Evolutionary conservation across 2,797 vertebrate species (phyloP), one percentile per base, ranked within the genome.

Genomic region (Echeneis naucrates): DNA sequence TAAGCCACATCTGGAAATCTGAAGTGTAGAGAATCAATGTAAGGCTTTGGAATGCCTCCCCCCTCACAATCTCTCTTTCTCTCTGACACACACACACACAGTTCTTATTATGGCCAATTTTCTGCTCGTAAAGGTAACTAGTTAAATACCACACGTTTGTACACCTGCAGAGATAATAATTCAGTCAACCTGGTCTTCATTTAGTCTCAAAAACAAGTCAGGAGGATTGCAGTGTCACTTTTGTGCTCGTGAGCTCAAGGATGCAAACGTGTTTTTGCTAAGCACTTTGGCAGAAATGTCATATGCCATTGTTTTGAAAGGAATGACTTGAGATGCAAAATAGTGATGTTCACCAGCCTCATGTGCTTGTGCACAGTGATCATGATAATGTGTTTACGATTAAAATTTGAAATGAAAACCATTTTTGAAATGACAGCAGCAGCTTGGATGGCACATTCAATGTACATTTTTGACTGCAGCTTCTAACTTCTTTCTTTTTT

Each of bases 1-100:
- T 90, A 81, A 82, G 30, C 64, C 81, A 90, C 92, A 93, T 93
- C 88, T 93, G 90, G 92, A 91, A 90, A 61, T 88, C 68, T 71
- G 78, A 87, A 88, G 81, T 76, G 85, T 69, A 72, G 81, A 87
- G 68, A 92, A 92, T 91, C 78, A 69, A 90, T 91, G 81, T 87
- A 88, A 91, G 84, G 86, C 84, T 68, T 68, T 30, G 55, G 63
- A 66, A 78, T 77, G 65, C 69, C 57, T 58, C 62, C 27, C 9
- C 71, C 53, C 60, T 30, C 30, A 6, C 30, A 3, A 6, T 30
- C 30, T 30, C 6, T 30, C 66, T 9, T 47, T 9, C 58, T 21
- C 27, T 9, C 71, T 56, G 57, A 72, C 61, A 63, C 62, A 64
- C 32, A 35, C 24, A n/a, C 61, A 10, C 42, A 63, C 8, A 44